phyloP scores from a whole-genome alignment of 2,888 invertebrate species.

The Cheilosia soror region DNA sequence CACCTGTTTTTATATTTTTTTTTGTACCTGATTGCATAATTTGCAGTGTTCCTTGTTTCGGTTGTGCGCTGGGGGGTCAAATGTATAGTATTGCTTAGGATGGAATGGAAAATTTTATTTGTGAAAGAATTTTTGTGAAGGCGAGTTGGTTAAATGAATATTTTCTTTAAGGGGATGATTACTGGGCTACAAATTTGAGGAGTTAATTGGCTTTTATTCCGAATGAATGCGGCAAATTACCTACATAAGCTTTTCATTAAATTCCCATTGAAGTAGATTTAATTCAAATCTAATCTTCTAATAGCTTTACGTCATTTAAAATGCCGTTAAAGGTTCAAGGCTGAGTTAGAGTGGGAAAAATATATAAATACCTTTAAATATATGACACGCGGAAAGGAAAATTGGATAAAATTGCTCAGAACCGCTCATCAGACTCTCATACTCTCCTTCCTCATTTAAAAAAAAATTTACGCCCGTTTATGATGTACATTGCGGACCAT shows the following conservation, averaged over 20 bases:
- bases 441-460: too few relatives aligned
- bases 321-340: too few relatives aligned
- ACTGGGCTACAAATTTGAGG: neutral
- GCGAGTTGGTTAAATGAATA: neutral
- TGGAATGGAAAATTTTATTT: slow-evolving; percentile 43
- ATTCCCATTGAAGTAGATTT: too few relatives aligned
- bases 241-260: slow-evolving; percentile 8
- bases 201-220: slow-evolving; percentile 41
- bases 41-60: slow-evolving; percentile 4
- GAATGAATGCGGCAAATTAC: neutral
- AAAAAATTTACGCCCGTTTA: too few relatives aligned
- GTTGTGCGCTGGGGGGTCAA: neutral
- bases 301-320: too few relatives aligned
- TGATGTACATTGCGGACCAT: too few relatives aligned
- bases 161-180: neutral
- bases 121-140: neutral
- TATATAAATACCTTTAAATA: too few relatives aligned
- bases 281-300: too few relatives aligned
- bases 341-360: too few relatives aligned
- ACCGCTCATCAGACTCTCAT: too few relatives aligned
- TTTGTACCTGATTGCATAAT: slow-evolving; percentile 28
- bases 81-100: neutral
- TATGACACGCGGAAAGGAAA: too few relatives aligned
- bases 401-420: too few relatives aligned
- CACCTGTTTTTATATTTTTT: neutral